Percentiles rank a stretch among this genome's conserved stretches.
These are phyloP conservation scores for Aldabrachelys gigantea DNA, from an alignment of 2,113 vertebrate genomes.

Conservation along the genomic window DNA sequence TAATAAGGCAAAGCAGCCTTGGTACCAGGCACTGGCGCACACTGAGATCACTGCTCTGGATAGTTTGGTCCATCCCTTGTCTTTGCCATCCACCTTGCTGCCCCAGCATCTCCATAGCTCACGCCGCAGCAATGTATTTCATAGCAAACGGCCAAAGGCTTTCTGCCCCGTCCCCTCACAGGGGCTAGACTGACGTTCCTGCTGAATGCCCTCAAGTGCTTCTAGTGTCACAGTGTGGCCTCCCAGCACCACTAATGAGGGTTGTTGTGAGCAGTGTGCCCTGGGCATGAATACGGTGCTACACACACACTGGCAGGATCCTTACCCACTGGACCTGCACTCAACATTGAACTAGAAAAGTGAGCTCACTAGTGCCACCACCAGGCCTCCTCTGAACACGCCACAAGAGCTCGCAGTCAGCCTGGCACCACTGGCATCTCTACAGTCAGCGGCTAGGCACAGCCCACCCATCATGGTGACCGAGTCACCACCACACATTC, in stretches of 20 bases:
- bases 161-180: background rate
- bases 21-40: background rate
- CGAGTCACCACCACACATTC: background rate
- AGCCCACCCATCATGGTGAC: background rate
- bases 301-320: background rate
- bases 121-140: background rate
- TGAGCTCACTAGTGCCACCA: background rate
- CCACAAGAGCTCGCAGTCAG: background rate
- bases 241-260: background rate
- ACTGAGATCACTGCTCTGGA: background rate
- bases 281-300: background rate
- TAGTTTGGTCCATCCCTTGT: too few species aligned
- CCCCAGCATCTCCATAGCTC: background rate
- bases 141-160: background rate
- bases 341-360: background rate
- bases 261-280: background rate
- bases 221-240: background rate
- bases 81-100: background rate
- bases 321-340: background rate
- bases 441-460: background rate
- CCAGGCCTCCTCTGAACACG: background rate
- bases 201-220: background rate
- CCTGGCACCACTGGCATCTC: background rate
- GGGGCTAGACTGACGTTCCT: background rate
- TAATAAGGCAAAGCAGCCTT: background rate